phyloP scores from a whole-genome alignment of 2,113 vertebrate species.

The Orthochromis indermauri region DNA sequence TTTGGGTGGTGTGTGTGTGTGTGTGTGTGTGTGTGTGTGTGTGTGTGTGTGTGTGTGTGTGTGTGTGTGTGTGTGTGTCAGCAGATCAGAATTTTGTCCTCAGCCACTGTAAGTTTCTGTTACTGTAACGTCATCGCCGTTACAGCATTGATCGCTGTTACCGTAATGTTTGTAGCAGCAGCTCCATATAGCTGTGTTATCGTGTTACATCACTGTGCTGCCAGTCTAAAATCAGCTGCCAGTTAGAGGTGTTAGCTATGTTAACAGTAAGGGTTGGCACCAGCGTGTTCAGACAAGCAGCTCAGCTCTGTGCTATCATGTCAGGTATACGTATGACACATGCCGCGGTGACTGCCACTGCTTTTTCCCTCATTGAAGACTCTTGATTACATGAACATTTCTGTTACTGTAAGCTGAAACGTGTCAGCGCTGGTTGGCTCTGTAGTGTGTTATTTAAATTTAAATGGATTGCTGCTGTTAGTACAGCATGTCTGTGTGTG shows the following conservation, averaged over 20 bases:
- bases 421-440: neutral
- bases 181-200: neutral
- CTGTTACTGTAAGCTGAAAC: neutral
- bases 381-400: neutral
- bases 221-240: neutral
- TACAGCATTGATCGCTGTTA: neutral
- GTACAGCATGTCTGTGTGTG: neutral
- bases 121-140: neutral
- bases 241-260: neutral
- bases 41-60: neutral
- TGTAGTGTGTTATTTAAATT: neutral
- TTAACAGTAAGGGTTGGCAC: neutral
- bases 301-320: neutral
- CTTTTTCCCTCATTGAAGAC: neutral
- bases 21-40: neutral
- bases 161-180: neutral
- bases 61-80: neutral
- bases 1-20: too few species aligned
- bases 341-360: neutral
- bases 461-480: neutral
- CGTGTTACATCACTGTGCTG: neutral
- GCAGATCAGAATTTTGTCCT: neutral
- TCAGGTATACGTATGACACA: neutral
- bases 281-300: neutral
- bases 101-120: neutral